phyloP scores from a whole-genome alignment of 2,797 vertebrate species.

The Notolepis coatsorum region DNA sequence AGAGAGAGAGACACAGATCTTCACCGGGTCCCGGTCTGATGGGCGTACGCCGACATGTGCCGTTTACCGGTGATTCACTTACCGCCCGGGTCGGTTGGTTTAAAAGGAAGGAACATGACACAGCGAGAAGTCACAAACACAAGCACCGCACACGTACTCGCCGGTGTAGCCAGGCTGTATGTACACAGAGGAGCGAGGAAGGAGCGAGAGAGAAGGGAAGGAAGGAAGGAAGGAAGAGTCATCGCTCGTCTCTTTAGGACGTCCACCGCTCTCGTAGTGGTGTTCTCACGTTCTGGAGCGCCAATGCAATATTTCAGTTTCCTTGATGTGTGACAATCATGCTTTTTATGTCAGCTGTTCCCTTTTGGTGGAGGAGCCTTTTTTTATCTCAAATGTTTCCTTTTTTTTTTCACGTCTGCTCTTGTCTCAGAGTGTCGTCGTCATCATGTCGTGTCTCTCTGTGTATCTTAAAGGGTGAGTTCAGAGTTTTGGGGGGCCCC shows the following conservation, averaged over 20 bases:
- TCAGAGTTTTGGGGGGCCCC: too few species aligned
- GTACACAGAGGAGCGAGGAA: neutral
- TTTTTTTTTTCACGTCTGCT: neutral
- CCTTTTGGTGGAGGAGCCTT: conserved; percentile 2
- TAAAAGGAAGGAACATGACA: neutral
- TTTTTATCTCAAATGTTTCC: neutral
- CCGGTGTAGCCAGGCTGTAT: neutral
- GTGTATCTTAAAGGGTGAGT: too few species aligned
- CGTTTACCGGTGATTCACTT: neutral
- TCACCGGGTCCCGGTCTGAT: neutral
- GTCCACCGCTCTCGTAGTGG: neutral
- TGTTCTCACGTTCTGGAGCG: conserved; percentile 4
- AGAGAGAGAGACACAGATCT: neutral
- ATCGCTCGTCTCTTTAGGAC: neutral
- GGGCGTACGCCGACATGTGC: neutral
- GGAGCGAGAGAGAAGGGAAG: neutral
- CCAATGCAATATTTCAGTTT: conserved; percentile 9
- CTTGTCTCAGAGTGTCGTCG: conserved; percentile 15
- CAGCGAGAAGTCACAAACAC: neutral
- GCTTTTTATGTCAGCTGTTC: neutral
- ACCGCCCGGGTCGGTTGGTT: neutral
- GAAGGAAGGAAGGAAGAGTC: neutral
- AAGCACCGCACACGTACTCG: neutral
- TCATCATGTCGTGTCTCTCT: too few species aligned
- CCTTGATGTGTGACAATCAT: conserved; percentile 48